Base-by-base conservation (phyloP, 2,797 vertebrate genomes). In the Merluccius polli region DNA sequence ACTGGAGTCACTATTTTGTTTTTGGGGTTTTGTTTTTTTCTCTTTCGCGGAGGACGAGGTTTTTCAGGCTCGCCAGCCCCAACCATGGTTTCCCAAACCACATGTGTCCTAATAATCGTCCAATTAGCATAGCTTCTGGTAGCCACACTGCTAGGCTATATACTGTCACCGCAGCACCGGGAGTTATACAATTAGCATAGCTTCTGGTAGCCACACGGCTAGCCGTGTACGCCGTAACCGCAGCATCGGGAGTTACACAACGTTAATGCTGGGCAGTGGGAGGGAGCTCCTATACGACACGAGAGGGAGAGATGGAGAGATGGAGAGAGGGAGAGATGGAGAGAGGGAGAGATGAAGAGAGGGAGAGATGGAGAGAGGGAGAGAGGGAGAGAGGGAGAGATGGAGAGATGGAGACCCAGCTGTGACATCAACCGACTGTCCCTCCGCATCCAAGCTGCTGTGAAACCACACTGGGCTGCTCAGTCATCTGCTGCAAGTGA, bases 261-360 rank as follows among this genome's bases (percentile, higher is more conserved):
- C n/a, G 59, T 38, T 38, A 78, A 81, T 71, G 79, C n/a, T 70
- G 70, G 76, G 76, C 80, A 72, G 71, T 75, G 71, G 75, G 74
- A 75, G 77, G 74, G 35, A 78, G 82, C 71, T 83, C 82, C 75
- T 73, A 52, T 80, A 83, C 81, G 84, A 84, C 79, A 79, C 24
- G 33, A 44, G 41, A 44, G 41, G 8, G 33, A 35, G 33, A 35
- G 33, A 35, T 3, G 33, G 41, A 48, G 41, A 48, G 16, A 18
- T 18, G 13, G 59, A 27, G 59, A 2, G 59, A 27, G 59, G 6
- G 36, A 35, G 36, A 11, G 36, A 38, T 1, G 10, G 36, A n/a
- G 48, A 52, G 16, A n/a, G 48, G 18, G 48, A 44, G 41, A 44
- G 41, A 16, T 11, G 15, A 13, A 44, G 41, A 44, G 41, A 44